Conservation (phyloP, 2,113 vertebrate genomes). For the Rhinolophus sinicus region DNA sequence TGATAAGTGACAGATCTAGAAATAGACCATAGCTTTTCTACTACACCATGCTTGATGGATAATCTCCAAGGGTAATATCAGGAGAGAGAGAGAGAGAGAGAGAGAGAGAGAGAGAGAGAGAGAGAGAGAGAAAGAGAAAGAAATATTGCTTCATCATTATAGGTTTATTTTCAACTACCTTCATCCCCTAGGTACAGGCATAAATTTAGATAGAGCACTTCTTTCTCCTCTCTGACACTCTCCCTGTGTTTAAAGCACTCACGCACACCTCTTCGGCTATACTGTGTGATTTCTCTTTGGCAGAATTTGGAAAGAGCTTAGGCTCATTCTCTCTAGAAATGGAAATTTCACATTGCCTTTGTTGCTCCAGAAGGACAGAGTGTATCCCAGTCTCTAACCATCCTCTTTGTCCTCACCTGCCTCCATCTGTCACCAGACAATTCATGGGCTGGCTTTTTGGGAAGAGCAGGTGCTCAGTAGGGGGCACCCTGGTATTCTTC, state of each 20-base stretch:
- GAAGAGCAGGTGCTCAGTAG: not conserved
- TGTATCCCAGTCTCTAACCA: not conserved
- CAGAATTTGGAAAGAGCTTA: not conserved
- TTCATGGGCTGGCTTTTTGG: not conserved
- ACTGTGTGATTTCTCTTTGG: not conserved
- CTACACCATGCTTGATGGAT: not conserved
- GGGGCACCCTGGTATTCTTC: not conserved
- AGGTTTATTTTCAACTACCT: not conserved
- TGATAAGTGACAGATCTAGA: slow-evolving; percentile 25
- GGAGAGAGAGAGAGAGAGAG: not conserved
- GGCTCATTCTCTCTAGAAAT: not conserved
- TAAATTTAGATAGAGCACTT: not conserved
- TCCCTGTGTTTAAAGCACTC: not conserved
- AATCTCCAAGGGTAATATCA: not conserved
- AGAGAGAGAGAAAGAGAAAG: not conserved
- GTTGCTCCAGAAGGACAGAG: not conserved
- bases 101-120: too few relatives aligned
- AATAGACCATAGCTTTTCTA: slow-evolving; percentile 38
- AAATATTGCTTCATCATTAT: not conserved
- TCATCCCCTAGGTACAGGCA: not conserved
- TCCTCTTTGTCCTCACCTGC: not conserved
- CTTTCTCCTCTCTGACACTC: not conserved
- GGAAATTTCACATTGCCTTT: not conserved
- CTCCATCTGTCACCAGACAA: not conserved
- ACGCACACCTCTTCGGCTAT: not conserved